Base-by-base conservation (phyloP, 2,113 vertebrate species). In the Odocoileus virginianus region DNA sequence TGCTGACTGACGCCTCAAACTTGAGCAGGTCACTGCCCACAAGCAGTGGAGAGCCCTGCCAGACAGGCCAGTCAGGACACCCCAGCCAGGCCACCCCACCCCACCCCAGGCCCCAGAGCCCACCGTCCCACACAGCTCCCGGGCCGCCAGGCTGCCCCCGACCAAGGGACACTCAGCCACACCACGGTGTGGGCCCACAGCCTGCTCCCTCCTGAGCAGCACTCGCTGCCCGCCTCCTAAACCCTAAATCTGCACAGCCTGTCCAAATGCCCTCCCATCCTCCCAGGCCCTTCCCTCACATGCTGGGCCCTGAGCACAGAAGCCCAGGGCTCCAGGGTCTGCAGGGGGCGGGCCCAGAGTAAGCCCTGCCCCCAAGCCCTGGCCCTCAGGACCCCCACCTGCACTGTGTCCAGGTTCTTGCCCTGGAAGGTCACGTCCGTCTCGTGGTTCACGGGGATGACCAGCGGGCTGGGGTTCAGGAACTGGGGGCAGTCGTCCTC, bases 401-500 rank as follows among this genome's bases (percentile, higher is more conserved):
- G 86, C 94, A 99, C 98, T 3, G 97, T 96, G 36, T 97, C 98
- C 98, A 99, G 98, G 98, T 99, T 99, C 88, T 98, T 99, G 55
- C 99, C 99, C 98, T 99, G 97, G 98, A 99, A 99, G 91, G 84
- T 94, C 97, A 99, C 99, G 0, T 93, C 98, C 8, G 99, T 99
- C 98, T 84, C 86, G 4, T 98, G 97, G 52, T 99, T 99, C 96
- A 99, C 99, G 4, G 99, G 99, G 97, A 99, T 99, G 90, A 99
- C 98, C 81, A 95, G 85, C 7, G 99, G 99, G 33, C 93, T 96
- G 36, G 99, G 99, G 19, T 98, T 98, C 98, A 99, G 99, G 97
- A 99, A 99, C 98, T 99, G 99, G n/a, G 99, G 99, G 98, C 99
- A 99, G 33, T 89, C 96, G 58, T 98, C 98, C 97, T 98, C 99